Percentiles rank a stretch among this genome's conserved stretches.
Conservation (phyloP, 2,113 vertebrate genomes). For the Cercocebus atys region DNA sequence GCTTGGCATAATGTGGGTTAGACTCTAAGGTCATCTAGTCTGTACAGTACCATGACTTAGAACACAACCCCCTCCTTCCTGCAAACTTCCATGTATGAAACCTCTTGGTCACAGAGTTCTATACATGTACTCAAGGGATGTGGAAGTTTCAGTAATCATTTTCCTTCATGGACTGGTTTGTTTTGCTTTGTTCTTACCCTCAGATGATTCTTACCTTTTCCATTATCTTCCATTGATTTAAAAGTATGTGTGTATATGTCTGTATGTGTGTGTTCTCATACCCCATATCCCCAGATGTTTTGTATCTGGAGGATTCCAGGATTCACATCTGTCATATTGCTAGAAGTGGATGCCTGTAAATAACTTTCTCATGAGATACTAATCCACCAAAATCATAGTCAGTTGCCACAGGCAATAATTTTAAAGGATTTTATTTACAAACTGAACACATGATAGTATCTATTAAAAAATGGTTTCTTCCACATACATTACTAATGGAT, state of each 20-base stretch:
- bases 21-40: background rate
- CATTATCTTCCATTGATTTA: background rate
- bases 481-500: background rate
- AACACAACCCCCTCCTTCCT: background rate
- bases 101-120: background rate
- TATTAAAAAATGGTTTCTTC: constrained; percentile 1
- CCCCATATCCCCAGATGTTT: background rate
- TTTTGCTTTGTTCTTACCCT: background rate
- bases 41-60: background rate
- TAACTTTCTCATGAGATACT: background rate
- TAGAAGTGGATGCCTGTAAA: background rate
- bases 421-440: constrained; percentile 9
- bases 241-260: background rate
- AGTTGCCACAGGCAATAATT: background rate
- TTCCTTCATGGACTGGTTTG: background rate
- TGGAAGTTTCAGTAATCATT: background rate
- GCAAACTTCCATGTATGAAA: background rate
- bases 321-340: background rate
- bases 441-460: background rate
- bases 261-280: background rate
- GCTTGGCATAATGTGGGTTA: background rate
- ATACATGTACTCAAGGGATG: background rate
- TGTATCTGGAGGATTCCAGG: background rate
- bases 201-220: background rate
- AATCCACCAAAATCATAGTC: constrained; percentile 2